Evolutionary conservation across 2,888 invertebrate genomes (phyloP), one percentile per base, ranked within the genome.

Genomic region (Timema cristinae): DNA sequence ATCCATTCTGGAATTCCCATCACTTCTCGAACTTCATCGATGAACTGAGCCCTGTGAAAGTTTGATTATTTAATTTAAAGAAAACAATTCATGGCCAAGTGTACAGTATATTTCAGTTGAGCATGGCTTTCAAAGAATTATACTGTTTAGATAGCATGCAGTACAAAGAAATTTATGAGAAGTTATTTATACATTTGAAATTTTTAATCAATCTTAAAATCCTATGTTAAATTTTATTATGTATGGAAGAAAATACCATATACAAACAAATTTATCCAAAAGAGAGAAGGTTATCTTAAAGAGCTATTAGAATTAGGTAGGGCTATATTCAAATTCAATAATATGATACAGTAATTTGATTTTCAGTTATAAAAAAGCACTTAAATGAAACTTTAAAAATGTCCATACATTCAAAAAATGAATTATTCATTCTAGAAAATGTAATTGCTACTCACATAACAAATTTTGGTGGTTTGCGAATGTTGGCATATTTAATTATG

Each of bases 1-100:
- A 95, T 92, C 96, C 96, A 96, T 80, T 91, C 91, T 0, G 95
- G 95, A 71, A 92, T 90, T 50, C 94, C 94, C 89, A 96, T 87
- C 50, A 94, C 90, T 70, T 86, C 85, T 52, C 94, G 87, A 9
- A 95, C 84, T 76, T 94, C 94, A 72, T 90, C 89, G 76, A 96
- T 87, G 83, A 96, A 96, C 82, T 91, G 91, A 0, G 92, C 90
- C 1, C 94, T 95, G 79, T 70, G 82, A 79, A 72, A 67, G 32
- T 16, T 59, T 59, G 32, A 59, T 59, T 59, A 15, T 9, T 49
- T 68, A 32, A 32, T 32, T 32, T 2, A 32, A 47, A 47, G n/a
- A 63, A 47, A 61, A 61, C 15, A 63, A 13, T 7, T n/a, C 32
- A 32, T 32, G 32, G 32, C 32, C 32, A 32, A 32, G 32, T 32